These are phyloP conservation scores for Drusus annulatus DNA, from an alignment of 1,140 invertebrate genomes.

Conservation along the genomic window DNA sequence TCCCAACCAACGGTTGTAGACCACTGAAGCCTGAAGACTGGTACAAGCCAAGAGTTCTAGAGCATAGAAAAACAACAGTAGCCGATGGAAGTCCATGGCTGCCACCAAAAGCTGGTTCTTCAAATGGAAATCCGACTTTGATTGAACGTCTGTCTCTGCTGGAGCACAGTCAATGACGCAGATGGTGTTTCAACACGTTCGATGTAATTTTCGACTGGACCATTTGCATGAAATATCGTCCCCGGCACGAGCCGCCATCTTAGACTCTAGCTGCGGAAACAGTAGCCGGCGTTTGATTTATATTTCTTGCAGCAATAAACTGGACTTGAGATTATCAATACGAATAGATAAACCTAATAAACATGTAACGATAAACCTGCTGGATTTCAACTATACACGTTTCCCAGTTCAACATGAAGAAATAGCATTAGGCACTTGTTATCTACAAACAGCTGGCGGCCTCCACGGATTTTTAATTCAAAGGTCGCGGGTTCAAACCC, in stretches of 20 bases:
- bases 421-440: no score
- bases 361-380: no score
- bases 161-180: constrained; percentile 1
- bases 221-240: constrained; percentile 21
- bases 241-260: constrained; percentile 25
- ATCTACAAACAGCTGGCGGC: no score
- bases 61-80: constrained; percentile 10
- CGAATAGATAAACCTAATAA: no score
- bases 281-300: constrained; percentile 6
- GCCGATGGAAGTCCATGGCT: background rate
- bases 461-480: no score
- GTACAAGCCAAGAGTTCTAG: no score
- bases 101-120: constrained; percentile 14
- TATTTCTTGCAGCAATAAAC: background rate
- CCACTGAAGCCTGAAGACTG: background rate
- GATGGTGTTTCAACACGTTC: constrained; percentile 33
- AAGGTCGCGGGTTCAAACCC: no score
- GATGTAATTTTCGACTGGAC: background rate
- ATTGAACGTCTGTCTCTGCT: constrained; percentile 21
- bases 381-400: no score
- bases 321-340: background rate
- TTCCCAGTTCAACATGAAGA: no score
- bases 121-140: constrained; percentile 31
- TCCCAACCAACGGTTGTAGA: background rate
- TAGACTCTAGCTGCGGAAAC: background rate